Base-by-base conservation (phyloP, 2,888 invertebrate genomes). In the Noctua pronuba region DNA sequence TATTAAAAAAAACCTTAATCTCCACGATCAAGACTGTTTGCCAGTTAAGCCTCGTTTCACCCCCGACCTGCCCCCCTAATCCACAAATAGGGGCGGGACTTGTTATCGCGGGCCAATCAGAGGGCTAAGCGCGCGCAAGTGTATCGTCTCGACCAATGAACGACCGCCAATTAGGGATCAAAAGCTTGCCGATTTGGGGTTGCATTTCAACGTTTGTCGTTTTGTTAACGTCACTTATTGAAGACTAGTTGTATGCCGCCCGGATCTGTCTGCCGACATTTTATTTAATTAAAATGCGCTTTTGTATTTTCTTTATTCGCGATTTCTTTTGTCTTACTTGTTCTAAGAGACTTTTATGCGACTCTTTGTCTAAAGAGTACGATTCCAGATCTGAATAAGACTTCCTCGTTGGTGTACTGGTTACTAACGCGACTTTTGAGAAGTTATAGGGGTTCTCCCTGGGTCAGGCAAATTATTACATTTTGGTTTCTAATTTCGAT, bases 181-280 rank as follows among this genome's bases (percentile, higher is more conserved):
- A 94, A 94, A 92, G 93, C 90, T 89, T 82, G 90, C 92, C 93
- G 92, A 93, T 96, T 96, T 95, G 94, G 96, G 96, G 96, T 95
- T 95, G 92, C 93, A 93, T 95, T 93, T 90, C 90, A 88, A 86
- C 91, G 91, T 92, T 95, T 94, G 91, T 91, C 92, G 92, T 90
- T 92, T 93, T 93, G 89, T 89, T 88, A 85, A 69, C 67, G 80
- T 76, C 86, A 76, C 76, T 88, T 88, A 88, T 84, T 80, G 64
- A 77, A 66, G 80, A 86, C 88, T 89, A 88, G 82, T n/a, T 5
- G 66, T 21, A 28, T 11, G 44, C 8, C 13, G 7, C 46, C 52
- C 31, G 85, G 80, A 49, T 88, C 83, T 77, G 83, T 66, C 58
- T 77, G 74, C 1, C 21, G 3, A 62, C 28, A 70, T 84, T 68